These are phyloP conservation scores for Hypothenemus hampei DNA, from an alignment of 1,140 invertebrate genomes.

Conservation along the genomic window DNA sequence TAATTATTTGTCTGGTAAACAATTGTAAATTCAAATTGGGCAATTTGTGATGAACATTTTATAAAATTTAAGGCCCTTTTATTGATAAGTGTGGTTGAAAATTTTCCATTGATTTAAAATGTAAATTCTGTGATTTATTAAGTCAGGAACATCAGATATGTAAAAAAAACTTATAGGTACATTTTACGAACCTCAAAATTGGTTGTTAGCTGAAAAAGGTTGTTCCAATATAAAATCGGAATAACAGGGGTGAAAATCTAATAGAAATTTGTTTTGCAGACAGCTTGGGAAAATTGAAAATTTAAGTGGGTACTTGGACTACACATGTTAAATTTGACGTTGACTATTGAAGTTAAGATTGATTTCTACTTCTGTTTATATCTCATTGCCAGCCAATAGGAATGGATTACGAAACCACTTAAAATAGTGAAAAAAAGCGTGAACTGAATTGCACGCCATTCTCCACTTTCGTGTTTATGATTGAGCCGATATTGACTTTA, in stretches of 20 bases:
- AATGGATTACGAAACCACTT: no score
- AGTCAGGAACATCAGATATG: not conserved
- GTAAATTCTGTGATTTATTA: not conserved
- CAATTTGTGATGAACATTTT: not conserved
- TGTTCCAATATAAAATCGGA: not conserved
- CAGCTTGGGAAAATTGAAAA: not conserved
- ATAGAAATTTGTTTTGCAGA: not conserved
- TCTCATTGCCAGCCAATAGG: no score
- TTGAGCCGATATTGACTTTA: no score
- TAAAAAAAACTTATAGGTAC: not conserved
- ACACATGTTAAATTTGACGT: no score
- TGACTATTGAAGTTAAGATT: no score
- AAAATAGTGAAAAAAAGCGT: no score
- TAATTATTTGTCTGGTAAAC: no score
- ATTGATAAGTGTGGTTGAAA: not conserved
- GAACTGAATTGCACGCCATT: no score
- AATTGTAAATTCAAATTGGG: no score
- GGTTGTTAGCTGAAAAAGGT: not conserved
- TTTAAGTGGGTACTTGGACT: not conserved
- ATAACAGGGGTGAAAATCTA: not conserved
- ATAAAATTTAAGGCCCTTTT: not conserved
- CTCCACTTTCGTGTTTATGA: no score
- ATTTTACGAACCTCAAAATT: not conserved
- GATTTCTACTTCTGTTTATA: no score
- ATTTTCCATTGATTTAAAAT: no score